Evolutionary conservation across 2,797 vertebrate genomes (phyloP), one percentile per base, ranked within the genome.

Genomic region (Cuniculus paca): DNA sequence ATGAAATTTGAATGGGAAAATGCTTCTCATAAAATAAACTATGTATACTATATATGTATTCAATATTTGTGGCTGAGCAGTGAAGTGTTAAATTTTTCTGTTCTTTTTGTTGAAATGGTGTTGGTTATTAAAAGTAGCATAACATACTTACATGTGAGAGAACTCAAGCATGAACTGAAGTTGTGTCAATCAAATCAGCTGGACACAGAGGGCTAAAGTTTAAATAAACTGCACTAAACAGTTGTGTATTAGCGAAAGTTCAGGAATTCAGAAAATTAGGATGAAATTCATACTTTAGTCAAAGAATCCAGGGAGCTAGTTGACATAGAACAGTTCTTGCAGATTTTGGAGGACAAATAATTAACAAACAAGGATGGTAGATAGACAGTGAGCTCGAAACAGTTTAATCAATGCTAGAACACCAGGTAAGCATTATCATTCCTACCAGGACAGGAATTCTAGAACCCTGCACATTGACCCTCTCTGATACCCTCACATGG

Each of bases 51-150:
- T 80, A 28, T 68, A 63, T 83, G 17, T 72, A 80, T 81, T 68
- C 65, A 90, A 50, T 19, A 24, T 58, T 72, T 82, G 50, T 82
- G 68, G 3, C 48, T 79, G 72, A 80, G 63, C 28, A 85, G 58
- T 74, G 22, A 89, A 75, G 42, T 52, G 42, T 52, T 68, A 89
- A 92, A 74, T 34, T 68, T 88, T 92, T 85, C 45, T 68, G 26
- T 19, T 68, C 14, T 85, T 89, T 91, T 96, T 52, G 28, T 60
- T 10, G 22, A 85, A 84, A 68, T 19, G 17, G 39, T n/a, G 54
- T 54, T 65, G 84, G 26, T 58, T 24, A 45, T 36, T 75, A 45
- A 50, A 89, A 39, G n/a, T 68, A 31, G 31, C 50, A 26, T 17
- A 85, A 31, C n/a, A 36, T 90, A 50, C 24, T 65, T 31, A 89